Conservation (phyloP, 2,888 invertebrate species). For the Mythimna albipuncta region DNA sequence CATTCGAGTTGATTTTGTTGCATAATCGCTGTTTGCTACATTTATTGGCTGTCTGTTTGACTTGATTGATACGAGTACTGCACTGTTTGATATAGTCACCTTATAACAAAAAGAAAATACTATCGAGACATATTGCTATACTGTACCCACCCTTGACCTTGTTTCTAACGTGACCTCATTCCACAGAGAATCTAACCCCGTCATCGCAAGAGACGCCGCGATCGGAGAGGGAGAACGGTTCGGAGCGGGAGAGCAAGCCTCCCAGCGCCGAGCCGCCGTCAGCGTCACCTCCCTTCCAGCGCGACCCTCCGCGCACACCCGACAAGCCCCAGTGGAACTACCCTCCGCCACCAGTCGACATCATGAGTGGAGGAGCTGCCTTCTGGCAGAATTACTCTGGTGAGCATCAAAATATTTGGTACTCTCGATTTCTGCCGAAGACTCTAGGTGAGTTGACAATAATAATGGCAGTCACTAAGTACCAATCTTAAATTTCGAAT, state of each 20-base stretch:
- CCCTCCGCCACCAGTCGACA: constrained; percentile 91
- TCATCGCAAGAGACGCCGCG: constrained; percentile 81
- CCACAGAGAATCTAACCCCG: constrained; percentile 83
- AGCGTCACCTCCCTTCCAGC: constrained; percentile 86
- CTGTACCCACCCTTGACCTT: constrained; percentile 24
- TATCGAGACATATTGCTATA: background rate
- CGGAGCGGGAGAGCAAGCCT: constrained; percentile 88
- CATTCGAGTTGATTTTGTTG: constrained; percentile 86
- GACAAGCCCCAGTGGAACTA: constrained; percentile 90
- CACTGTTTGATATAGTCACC: background rate
- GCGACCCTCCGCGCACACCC: constrained; percentile 86
- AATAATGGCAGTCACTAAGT: constrained; percentile 39
- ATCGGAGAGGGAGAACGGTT: constrained; percentile 85
- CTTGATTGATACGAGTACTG: constrained; percentile 65
- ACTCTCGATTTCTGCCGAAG: constrained; percentile 50
- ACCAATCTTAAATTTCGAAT: constrained; percentile 1
- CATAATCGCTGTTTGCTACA: constrained; percentile 84
- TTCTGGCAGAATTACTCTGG: constrained; percentile 98
- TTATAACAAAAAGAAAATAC: background rate
- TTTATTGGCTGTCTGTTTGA: constrained; percentile 78
- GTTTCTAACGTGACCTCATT: constrained; percentile 48
- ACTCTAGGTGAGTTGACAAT: constrained; percentile 44
- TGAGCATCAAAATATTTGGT: constrained; percentile 83
- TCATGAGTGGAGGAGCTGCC: constrained; percentile 96
- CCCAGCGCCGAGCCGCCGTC: constrained; percentile 86